phyloP scores from a whole-genome alignment of 2,888 invertebrate genomes.

The Phortica magna region DNA sequence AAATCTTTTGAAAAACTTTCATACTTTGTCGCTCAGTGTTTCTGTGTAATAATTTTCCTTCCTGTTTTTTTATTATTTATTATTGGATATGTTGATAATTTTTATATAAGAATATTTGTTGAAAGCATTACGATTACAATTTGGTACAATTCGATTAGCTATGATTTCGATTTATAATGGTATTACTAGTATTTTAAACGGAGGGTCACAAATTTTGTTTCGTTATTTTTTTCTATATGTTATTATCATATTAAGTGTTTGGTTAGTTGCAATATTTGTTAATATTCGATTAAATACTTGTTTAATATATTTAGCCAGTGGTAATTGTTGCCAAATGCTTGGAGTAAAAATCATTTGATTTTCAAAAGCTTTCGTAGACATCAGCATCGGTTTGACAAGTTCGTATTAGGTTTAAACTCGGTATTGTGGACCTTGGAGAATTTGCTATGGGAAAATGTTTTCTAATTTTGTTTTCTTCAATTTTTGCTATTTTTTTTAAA shows the following conservation, averaged over 20 bases:
- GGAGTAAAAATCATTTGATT: background rate
- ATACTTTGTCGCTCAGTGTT: constrained; percentile 3
- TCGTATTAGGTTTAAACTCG: background rate
- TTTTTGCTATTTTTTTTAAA: constrained; percentile 3
- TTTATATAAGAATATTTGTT: background rate
- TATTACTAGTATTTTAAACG: constrained; percentile 67
- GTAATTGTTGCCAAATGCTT: background rate
- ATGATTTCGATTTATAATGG: background rate
- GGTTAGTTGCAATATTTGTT: background rate
- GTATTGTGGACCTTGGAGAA: background rate
- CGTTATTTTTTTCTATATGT: background rate
- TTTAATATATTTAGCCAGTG: background rate
- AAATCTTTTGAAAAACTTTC: background rate
- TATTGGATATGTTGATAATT: background rate
- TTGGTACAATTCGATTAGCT: constrained; percentile 62
- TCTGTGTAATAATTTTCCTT: background rate
- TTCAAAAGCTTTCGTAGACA: constrained; percentile 9
- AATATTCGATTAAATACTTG: constrained; percentile 1
- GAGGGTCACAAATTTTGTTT: constrained; percentile 64
- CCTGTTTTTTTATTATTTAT: background rate
- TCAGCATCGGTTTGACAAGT: background rate
- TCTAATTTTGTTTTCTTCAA: background rate
- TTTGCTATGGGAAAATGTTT: constrained; percentile 8
- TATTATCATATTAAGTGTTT: background rate
- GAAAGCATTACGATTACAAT: constrained; percentile 32